Conservation (phyloP, 2,797 vertebrate species). For the Labroides dimidiatus region DNA sequence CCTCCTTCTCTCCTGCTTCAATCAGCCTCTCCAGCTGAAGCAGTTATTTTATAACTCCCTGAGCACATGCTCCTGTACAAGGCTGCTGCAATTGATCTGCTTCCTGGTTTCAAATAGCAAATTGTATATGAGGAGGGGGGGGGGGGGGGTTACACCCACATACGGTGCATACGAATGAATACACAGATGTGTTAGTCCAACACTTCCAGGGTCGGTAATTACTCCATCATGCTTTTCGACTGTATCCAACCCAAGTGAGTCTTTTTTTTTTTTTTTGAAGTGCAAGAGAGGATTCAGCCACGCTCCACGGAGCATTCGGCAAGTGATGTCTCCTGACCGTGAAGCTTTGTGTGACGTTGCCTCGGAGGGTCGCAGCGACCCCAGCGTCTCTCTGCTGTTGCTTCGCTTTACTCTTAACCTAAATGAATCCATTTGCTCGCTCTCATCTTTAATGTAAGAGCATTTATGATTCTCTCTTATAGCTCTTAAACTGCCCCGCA, state of each 20-base stretch:
- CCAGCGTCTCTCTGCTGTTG: not conserved
- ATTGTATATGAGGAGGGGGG: not conserved
- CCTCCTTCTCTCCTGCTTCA: conserved; percentile 47
- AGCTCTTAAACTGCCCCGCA: no score
- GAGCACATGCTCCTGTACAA: conserved; percentile 35
- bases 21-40: conserved; percentile 58
- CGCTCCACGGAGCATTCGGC: conserved; percentile 50
- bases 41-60: conserved; percentile 60
- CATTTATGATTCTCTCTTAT: no score
- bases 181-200: not conserved
- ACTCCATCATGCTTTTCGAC: not conserved
- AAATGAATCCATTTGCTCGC: no score
- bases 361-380: conserved; percentile 26
- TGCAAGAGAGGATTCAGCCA: conserved; percentile 7
- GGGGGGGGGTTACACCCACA: not conserved
- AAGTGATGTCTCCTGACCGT: conserved; percentile 53
- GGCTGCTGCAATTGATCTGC: conserved; percentile 40
- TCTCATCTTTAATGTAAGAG: no score
- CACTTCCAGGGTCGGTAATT: no score
- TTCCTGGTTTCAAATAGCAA: conserved; percentile 31
- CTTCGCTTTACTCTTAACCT: no score
- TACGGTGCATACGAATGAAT: not conserved
- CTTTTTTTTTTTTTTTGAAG: not conserved
- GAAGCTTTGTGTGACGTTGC: conserved; percentile 52
- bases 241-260: not conserved